Evolutionary conservation across 1,140 invertebrate genomes (phyloP), one percentile per base, ranked within the genome.

Genomic region (Drosophila rhopaloa): DNA sequence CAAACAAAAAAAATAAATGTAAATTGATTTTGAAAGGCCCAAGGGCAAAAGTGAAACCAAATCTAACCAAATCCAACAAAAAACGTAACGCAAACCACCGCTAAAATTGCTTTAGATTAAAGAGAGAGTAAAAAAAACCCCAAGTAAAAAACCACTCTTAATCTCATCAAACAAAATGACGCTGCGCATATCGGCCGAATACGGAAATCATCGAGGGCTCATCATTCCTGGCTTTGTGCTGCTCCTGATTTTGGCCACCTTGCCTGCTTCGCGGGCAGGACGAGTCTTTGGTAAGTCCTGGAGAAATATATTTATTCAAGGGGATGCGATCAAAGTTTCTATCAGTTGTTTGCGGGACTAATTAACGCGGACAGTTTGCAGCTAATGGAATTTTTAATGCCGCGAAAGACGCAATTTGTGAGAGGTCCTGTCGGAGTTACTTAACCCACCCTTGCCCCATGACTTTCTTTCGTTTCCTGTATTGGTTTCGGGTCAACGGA

Each of bases 331-430:
- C 79, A 72, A 79, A 79, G 72, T 62, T 75, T 46, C 57, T 77
- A 73, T 79, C 57, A 76, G 60, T 62, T 81, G 46, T 63, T 75
- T 63, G 76, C 14, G 51, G 10, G 10, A 19, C 68, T 88, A 79
- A 86, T 86, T 86, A 86, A 88, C 74, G 75, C 70, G 71, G 70
- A 65, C 82, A 82, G 66, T 88, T 89, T 80, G 44, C 43, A 77
- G 76, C 76, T 88, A 88, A 88, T 88, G 83, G 83, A 88, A 88
- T 88, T 89, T 88, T 80, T 89, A 89, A 88, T 88, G 84, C 76
- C 78, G 66, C 51, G 32, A 70, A 62, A 68, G 76, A 79, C 81
- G 63, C 57, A 54, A 35, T 56, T 74, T 56, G 51, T 56, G 61
- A 46, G 50, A 37, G 43, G 43, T 54, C n/a, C 51, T 71, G 27